These are phyloP conservation scores for Macropodus opercularis DNA, from an alignment of 2,797 vertebrate species.

Conservation along the genomic window DNA sequence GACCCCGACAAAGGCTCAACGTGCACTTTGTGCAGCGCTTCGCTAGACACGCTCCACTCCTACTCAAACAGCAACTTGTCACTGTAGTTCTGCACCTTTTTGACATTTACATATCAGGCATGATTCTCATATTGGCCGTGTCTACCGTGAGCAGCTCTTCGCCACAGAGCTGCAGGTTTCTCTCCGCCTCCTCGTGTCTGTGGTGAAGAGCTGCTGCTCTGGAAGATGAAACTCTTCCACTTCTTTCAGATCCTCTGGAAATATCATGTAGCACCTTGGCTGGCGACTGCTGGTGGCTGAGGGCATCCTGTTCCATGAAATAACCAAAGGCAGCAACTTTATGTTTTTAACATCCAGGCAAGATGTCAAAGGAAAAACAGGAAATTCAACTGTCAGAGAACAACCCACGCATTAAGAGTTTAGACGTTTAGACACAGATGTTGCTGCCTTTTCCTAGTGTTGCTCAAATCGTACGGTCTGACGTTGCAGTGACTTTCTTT, in stretches of 20 bases:
- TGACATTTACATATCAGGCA: constrained; percentile 20
- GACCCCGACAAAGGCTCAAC: constrained; percentile 9
- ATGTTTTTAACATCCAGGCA: background rate
- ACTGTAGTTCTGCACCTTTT: background rate
- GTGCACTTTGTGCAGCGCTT: background rate
- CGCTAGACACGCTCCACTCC: background rate
- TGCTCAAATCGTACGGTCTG: no score
- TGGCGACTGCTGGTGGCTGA: constrained; percentile 53
- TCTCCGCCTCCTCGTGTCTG: background rate
- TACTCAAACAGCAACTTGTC: background rate
- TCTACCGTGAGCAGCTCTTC: constrained; percentile 3
- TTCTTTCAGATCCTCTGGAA: constrained; percentile 27
- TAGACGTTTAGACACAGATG: background rate
- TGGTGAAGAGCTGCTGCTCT: constrained; percentile 2
- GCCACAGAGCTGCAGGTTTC: constrained; percentile 12
- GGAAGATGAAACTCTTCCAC: constrained; percentile 21
- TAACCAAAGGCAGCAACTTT: constrained; percentile 6
- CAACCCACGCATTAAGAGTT: background rate
- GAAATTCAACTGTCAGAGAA: background rate
- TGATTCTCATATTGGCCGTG: background rate
- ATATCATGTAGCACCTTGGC: constrained; percentile 39
- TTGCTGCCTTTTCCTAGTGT: constrained; percentile 5
- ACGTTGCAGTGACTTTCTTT: no score
- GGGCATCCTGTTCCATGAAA: constrained; percentile 8
- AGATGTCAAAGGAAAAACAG: background rate